Base-by-base conservation (phyloP, 2,888 invertebrate species). In the Gortyna flavago region DNA sequence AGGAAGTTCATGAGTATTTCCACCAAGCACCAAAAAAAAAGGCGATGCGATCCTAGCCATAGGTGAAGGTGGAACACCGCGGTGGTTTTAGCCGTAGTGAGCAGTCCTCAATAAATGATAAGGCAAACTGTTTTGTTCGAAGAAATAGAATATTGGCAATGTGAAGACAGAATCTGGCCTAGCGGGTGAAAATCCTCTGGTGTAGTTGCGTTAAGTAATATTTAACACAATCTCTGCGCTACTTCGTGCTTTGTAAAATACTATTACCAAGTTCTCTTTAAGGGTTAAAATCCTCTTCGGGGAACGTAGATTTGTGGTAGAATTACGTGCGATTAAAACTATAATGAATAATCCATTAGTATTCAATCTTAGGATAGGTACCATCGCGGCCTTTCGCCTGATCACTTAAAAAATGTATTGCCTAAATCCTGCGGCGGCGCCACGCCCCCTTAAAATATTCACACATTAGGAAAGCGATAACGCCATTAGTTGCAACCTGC, bases 91-190 rank as follows among this genome's bases (percentile, higher is more conserved):
- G n/a, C n/a, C n/a, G n/a, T n/a, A 64, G 75, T 64, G 85, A 77
- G 65, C 54, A 68, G 54, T 74, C 21, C 16, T 74, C 48, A 61
- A 73, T 83, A 61, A 83, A 83, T 85, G 77, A 81, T 82, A 81
- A 81, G 73, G 64, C 82, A 72, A 81, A 77, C 29, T 68, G 67
- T 71, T 68, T 81, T 81, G 67, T 54, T 68, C 62, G 61, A 38
- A 61, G 32, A 81, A 77, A 81, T 81, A 13, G 64, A 69, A 74
- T 77, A 74, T 73, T 67, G 85, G 77, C 35, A 16, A 75, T 57
- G 76, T 70, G 69, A 61, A 72, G 61, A 61, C n/a, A 32, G 59
- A 70, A 73, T 83, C 59, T 66, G 25, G 35, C 35, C 25, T 57
- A 44, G 32, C 25, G 13, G 32, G 48, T 38, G 48, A 64, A 68